phyloP scores from a whole-genome alignment of 2,797 vertebrate genomes.

The Coilia nasus region DNA sequence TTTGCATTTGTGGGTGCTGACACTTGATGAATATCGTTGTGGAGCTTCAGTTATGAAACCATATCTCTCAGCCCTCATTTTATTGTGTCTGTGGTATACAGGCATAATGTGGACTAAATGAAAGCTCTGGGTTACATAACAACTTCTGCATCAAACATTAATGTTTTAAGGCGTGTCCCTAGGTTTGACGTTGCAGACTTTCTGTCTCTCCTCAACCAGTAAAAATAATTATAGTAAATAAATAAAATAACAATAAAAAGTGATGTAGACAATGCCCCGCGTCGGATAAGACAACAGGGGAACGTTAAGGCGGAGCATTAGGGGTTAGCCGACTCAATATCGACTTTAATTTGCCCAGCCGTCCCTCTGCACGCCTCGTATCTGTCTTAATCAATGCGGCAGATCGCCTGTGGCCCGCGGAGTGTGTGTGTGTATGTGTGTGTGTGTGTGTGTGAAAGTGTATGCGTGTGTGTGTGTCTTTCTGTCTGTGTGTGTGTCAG shows the following conservation, averaged over 20 bases:
- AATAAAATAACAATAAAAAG: neutral
- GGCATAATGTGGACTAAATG: neutral
- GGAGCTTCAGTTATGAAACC: neutral
- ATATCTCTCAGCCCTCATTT: neutral
- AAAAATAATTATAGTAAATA: too few relatives aligned
- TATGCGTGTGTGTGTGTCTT: too few relatives aligned
- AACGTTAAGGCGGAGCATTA: neutral
- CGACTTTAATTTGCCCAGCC: conserved; percentile 68
- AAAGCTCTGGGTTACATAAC: neutral
- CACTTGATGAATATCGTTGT: neutral
- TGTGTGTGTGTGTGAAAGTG: too few relatives aligned
- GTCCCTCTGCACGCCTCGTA: conserved; percentile 71
- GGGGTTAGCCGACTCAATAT: conserved; percentile 51
- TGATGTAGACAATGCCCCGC: neutral
- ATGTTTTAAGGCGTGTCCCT: neutral
- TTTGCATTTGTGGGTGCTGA: neutral
- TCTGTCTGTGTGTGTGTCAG: too few relatives aligned
- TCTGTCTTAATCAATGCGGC: conserved; percentile 78
- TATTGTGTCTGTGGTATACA: neutral
- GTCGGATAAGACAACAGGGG: neutral
- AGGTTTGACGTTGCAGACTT: neutral
- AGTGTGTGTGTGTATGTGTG: too few relatives aligned
- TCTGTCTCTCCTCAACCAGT: neutral
- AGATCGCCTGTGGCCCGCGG: conserved; percentile 74
- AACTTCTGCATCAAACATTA: neutral